Base-by-base conservation (phyloP, 2,888 invertebrate genomes). In the Drosophila fungiperda region DNA sequence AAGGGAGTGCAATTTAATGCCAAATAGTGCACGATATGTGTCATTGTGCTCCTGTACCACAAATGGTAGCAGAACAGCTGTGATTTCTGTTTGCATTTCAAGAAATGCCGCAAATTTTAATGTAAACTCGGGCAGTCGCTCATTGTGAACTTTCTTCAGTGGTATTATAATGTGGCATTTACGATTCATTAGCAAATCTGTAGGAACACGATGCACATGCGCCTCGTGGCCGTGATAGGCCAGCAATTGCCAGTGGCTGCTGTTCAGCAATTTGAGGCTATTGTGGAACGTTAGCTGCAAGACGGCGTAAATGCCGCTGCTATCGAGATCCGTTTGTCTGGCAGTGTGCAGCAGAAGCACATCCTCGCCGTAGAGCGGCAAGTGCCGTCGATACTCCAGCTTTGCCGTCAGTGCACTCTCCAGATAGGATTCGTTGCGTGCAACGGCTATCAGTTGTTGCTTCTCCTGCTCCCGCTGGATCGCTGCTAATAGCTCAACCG, bases 381-480 rank as follows among this genome's bases (percentile, higher is more conserved):
- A 38, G 8, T 85, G 74, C 0, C 76, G 58, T 9, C 61, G 77
- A 45, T 80, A 92, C 35, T 82, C 80, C 0, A 92, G 9, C 0
- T 62, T 59, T 0, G 88, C 85, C 20, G 79, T 68, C 4, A 89
- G 58, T 3, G n/a, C 29, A 5, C 32, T 48, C 9, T 55, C 85
- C 4, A 36, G 76, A 71, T 23, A 76, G 45, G 54, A 73, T 79
- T 32, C 84, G 66, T 48, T 82, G 42, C 71, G 73, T 6, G 77
- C 82, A 17, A 92, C 80, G 1, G 92, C 79, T 32, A 92, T 73
- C 0, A 92, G 72, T 40, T 92, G 90, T 52, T 92, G 92, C 35
- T 91, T 90, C 36, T 80, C 74, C 38, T 87, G 87, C 68, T 92
- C 92, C 17, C 68, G 66, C 32, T 91, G 84, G 20, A 92, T 84